Conservation (phyloP, 2,797 vertebrate species). For the Gallinago nigripennis region DNA sequence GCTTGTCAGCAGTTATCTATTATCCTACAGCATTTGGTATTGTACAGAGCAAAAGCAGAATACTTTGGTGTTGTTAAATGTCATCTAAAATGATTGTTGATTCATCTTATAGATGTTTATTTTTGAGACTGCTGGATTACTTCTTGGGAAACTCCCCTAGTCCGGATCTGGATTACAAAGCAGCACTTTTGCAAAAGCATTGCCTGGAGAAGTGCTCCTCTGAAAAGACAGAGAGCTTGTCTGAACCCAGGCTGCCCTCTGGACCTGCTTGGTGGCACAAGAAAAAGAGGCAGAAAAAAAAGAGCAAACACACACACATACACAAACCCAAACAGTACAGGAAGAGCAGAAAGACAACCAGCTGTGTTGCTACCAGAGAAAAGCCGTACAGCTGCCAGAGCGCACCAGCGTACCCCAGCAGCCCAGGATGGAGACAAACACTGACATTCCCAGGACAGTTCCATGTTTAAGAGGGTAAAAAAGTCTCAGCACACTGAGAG, state of each 20-base stretch:
- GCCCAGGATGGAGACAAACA: not conserved
- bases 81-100: not conserved
- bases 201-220: not conserved
- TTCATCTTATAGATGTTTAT: not conserved
- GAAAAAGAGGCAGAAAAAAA: not conserved
- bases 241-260: not conserved
- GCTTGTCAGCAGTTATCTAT: not conserved
- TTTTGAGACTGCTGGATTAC: not conserved
- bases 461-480: not conserved
- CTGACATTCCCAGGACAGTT: not conserved
- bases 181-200: not conserved
- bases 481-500: not conserved
- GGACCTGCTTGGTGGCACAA: rapidly evolving
- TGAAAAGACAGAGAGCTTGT: not conserved
- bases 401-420: not conserved
- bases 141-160: not conserved
- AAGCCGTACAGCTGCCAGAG: not conserved
- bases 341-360: not conserved
- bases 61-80: not conserved
- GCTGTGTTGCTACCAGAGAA: not conserved
- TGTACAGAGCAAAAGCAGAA: not conserved
- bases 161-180: not conserved
- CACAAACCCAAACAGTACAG: rapidly evolving
- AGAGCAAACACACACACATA: no score
- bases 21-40: no score